phyloP scores from a whole-genome alignment of 2,888 invertebrate species.

The Plagiodera versicolora region DNA sequence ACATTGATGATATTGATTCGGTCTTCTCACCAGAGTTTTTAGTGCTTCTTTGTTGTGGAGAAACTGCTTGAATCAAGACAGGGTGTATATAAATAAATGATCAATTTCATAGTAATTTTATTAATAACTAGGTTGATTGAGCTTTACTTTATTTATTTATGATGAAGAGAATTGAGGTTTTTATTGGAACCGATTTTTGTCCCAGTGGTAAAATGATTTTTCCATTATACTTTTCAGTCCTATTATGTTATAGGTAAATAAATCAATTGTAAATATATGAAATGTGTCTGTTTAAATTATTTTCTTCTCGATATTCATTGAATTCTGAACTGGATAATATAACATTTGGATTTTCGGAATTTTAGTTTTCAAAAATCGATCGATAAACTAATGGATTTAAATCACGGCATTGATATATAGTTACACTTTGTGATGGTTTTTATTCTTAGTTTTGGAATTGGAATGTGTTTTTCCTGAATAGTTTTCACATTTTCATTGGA shows the following conservation, averaged over 20 bases:
- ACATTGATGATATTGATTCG: not conserved
- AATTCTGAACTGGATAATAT: too few relatives aligned
- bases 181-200: not conserved
- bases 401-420: too few relatives aligned
- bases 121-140: constrained; percentile 16
- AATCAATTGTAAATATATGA: not conserved
- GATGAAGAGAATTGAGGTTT: not conserved
- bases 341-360: too few relatives aligned
- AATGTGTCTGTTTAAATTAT: not conserved
- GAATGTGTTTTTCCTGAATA: too few relatives aligned
- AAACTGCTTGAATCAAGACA: not conserved
- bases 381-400: too few relatives aligned
- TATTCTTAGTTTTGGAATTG: too few relatives aligned
- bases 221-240: not conserved
- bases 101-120: constrained; percentile 18
- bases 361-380: too few relatives aligned
- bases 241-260: not conserved
- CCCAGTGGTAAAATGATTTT: not conserved
- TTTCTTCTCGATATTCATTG: not conserved
- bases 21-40: not conserved
- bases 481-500: too few relatives aligned
- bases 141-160: constrained; percentile 10
- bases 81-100: constrained; percentile 21
- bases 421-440: too few relatives aligned
- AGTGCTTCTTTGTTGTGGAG: not conserved